Conservation (phyloP, 1,140 invertebrate genomes). For the Conopomorpha cramerella region DNA sequence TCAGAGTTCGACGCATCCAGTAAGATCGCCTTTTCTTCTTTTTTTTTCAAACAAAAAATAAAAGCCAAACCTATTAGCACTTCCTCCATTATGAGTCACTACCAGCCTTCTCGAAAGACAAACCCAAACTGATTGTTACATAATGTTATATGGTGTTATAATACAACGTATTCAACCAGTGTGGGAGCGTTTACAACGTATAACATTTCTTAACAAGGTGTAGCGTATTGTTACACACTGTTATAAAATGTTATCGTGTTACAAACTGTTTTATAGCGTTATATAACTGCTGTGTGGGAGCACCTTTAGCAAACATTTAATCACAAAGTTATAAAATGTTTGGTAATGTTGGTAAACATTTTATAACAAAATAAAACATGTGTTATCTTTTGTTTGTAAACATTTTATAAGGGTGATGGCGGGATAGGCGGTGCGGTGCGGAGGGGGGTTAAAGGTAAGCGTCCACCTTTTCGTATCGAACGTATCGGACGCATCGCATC, state of each 20-base stretch:
- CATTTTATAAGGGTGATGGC: background rate
- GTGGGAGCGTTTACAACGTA: background rate
- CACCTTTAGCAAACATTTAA: background rate
- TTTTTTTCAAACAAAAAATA: conserved; percentile 1
- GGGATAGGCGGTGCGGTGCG: background rate
- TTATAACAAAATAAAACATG: background rate
- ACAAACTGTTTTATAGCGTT: background rate
- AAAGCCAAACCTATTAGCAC: background rate
- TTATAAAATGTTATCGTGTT: background rate
- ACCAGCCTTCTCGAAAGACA: background rate
- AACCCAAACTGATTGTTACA: background rate
- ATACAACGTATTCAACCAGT: background rate
- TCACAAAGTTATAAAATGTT: background rate
- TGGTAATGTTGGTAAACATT: background rate
- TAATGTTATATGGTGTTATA: background rate
- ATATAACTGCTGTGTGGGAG: background rate
- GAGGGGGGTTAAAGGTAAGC: background rate
- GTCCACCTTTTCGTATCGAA: no score
- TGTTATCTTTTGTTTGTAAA: background rate
- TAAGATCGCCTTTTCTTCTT: background rate
- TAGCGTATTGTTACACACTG: background rate
- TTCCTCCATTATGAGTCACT: background rate
- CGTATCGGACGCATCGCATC: no score
- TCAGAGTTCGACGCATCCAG: background rate
- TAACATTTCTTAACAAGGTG: background rate